Conservation (phyloP, 1,140 invertebrate species). For the Geopemphigus sp. region DNA sequence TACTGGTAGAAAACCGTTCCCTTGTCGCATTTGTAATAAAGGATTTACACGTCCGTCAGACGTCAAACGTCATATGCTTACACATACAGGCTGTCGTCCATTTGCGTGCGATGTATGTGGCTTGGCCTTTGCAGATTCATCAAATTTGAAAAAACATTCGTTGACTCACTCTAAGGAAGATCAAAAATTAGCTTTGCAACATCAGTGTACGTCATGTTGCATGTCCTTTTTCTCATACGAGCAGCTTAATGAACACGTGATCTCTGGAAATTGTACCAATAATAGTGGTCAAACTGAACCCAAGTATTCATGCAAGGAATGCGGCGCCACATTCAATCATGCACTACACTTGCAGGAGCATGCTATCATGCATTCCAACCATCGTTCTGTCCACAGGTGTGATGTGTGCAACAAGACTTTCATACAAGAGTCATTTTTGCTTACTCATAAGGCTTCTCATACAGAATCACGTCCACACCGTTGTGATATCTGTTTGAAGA, state of each 20-base stretch:
- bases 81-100: constrained; percentile 53
- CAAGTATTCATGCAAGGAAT: constrained; percentile 53
- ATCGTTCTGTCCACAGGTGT: constrained; percentile 58
- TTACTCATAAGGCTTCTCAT: constrained; percentile 72
- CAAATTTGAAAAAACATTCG: constrained; percentile 53
- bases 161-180: constrained; percentile 52
- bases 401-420: constrained; percentile 56
- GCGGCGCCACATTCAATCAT: constrained; percentile 54
- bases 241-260: constrained; percentile 50
- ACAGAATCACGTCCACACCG: constrained; percentile 66
- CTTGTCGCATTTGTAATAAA: constrained; percentile 62
- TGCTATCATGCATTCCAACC: constrained; percentile 56
- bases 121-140: constrained; percentile 52
- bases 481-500: constrained; percentile 59
- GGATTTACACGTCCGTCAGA: constrained; percentile 65
- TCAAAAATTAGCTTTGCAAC: constrained; percentile 34
- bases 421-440: constrained; percentile 57
- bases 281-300: constrained; percentile 11
- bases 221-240: constrained; percentile 42
- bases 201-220: constrained; percentile 40
- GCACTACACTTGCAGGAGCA: constrained; percentile 53
- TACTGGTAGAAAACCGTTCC: constrained; percentile 66
- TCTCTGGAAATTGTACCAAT: constrained; percentile 20
- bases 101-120: constrained; percentile 53
- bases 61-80: constrained; percentile 60